These are phyloP conservation scores for Pogonognathellus flavescens DNA, from an alignment of 1,140 invertebrate species.

Conservation along the genomic window DNA sequence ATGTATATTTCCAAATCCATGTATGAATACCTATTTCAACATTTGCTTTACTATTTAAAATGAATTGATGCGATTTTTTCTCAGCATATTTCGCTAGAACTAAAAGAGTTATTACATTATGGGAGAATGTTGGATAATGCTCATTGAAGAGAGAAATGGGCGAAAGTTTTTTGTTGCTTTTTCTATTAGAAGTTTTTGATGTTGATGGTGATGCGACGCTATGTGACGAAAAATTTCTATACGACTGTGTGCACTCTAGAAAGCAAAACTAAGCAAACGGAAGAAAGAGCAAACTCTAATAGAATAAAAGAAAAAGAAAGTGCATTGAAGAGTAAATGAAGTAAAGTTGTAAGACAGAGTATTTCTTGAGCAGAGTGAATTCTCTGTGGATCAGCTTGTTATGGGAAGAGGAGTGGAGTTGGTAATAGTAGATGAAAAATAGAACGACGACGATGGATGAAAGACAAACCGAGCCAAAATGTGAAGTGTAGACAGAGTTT, in stretches of 20 bases:
- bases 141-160: conserved; percentile 20
- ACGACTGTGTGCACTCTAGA: not conserved
- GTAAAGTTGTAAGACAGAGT: conserved; percentile 22
- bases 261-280: conserved; percentile 33
- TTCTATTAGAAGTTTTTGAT: not conserved
- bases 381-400: conserved; percentile 18
- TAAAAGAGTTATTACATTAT: not conserved
- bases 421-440: conserved; percentile 36
- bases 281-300: conserved; percentile 40
- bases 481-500: conserved; percentile 41
- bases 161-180: conserved; percentile 43
- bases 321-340: conserved; percentile 41
- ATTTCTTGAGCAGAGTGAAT: conserved; percentile 14
- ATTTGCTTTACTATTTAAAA: not conserved
- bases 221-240: conserved; percentile 15
- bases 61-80: not conserved
- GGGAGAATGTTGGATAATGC: not conserved
- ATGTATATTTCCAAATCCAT: too few species aligned
- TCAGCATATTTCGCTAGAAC: not conserved
- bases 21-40: too few species aligned
- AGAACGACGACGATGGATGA: conserved; percentile 44
- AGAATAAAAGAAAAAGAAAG: conserved; percentile 43
- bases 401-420: not conserved
- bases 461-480: conserved; percentile 35
- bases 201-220: conserved; percentile 15